phyloP scores from a whole-genome alignment of 1,140 invertebrate species.

The Drosophila paulistorum region DNA sequence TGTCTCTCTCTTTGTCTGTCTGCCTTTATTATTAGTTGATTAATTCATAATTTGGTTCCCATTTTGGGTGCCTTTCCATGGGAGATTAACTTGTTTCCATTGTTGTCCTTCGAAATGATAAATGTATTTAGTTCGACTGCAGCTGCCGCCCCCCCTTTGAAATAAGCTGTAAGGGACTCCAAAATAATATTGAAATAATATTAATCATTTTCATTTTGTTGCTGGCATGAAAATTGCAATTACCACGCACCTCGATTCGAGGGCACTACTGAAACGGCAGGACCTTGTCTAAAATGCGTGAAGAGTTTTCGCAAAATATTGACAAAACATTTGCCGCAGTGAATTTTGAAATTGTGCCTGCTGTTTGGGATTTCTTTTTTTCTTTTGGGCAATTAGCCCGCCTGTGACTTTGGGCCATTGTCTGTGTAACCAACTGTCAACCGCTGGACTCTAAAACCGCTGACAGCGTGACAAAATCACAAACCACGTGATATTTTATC shows the following conservation, averaged over 20 bases:
- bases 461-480: slow-evolving; percentile 82
- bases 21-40: slow-evolving; percentile 65
- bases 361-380: slow-evolving; percentile 21
- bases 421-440: slow-evolving; percentile 45
- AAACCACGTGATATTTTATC: slow-evolving; percentile 82
- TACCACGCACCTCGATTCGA: slow-evolving; percentile 60
- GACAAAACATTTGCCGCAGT: slow-evolving; percentile 51
- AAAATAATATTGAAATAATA: slow-evolving; percentile 1
- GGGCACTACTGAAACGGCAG: slow-evolving; percentile 28
- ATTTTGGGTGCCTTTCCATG: slow-evolving; percentile 43
- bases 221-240: slow-evolving; percentile 75
- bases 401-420: slow-evolving; percentile 33
- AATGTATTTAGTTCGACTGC: slow-evolving; percentile 36
- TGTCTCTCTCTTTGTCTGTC: neutral
- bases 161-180: slow-evolving; percentile 55
- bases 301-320: slow-evolving; percentile 80
- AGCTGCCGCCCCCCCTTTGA: slow-evolving; percentile 43
- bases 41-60: slow-evolving; percentile 67
- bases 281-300: slow-evolving; percentile 62
- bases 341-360: slow-evolving; percentile 24
- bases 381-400: slow-evolving; percentile 64
- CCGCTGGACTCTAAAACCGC: slow-evolving; percentile 59
- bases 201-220: slow-evolving; percentile 18
- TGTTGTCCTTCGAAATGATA: slow-evolving; percentile 53
- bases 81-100: slow-evolving; percentile 74